Evolutionary conservation across 2,888 invertebrate species (phyloP).

Genomic region (Geophilus truncorum): DNA sequence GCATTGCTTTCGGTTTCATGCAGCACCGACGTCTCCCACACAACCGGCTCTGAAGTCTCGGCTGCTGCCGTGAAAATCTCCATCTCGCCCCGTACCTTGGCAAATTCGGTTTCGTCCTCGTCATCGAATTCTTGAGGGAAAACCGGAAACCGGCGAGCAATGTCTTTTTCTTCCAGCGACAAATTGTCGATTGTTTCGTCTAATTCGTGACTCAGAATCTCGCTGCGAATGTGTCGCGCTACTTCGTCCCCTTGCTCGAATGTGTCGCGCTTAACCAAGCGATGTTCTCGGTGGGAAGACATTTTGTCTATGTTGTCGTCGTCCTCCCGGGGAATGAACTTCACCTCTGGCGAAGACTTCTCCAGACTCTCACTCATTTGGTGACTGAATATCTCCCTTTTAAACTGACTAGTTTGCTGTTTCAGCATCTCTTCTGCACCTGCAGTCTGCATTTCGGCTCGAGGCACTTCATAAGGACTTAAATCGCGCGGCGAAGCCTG

Average conservation of each 20-base stretch:
- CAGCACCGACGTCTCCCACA: slow-evolving; percentile 36
- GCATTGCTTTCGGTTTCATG: background rate
- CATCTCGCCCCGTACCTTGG: background rate
- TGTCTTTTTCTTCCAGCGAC: slow-evolving; percentile 41
- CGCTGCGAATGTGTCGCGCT: slow-evolving; percentile 41
- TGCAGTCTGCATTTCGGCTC: background rate
- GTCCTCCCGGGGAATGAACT: slow-evolving; percentile 37
- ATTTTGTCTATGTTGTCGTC: slow-evolving; percentile 34
- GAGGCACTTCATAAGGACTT: slow-evolving; percentile 40
- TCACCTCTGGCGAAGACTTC: slow-evolving; percentile 39
- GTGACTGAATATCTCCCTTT: slow-evolving; percentile 38
- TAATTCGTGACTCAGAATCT: slow-evolving; percentile 41
- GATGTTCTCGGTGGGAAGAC: slow-evolving; percentile 4
- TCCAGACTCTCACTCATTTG: slow-evolving; percentile 39
- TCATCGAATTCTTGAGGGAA: slow-evolving; percentile 1
- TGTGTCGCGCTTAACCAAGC: background rate
- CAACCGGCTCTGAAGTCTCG: slow-evolving; percentile 34
- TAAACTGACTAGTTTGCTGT: slow-evolving; percentile 4
- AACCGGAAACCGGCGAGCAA: slow-evolving; percentile 1
- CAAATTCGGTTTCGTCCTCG: background rate
- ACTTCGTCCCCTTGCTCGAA: slow-evolving; percentile 36
- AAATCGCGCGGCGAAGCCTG: slow-evolving; percentile 1
- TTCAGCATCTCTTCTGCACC: background rate
- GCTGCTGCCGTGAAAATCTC: background rate
- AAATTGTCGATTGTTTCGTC: slow-evolving; percentile 41